A percentile compares a stretch with the other conserved stretches of the same genome.
These are phyloP conservation scores for Hydrocynus forskahlii DNA, from an alignment of 2,797 vertebrate genomes.

Conservation along the genomic window DNA sequence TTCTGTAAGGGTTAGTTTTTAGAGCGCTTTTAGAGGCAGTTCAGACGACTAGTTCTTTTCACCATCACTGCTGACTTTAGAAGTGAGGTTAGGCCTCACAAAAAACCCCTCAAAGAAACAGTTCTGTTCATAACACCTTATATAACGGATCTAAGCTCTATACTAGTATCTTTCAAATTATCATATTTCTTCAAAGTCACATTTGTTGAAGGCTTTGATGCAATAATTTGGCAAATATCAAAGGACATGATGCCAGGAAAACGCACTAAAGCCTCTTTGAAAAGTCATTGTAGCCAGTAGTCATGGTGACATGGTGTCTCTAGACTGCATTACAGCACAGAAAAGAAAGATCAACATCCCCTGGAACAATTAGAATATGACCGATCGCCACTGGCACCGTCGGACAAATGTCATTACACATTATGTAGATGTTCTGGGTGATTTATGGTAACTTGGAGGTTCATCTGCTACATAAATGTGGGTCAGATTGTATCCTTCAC, in stretches of 20 bases:
- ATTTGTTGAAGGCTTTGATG: neutral
- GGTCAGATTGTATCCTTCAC: constrained; percentile 27
- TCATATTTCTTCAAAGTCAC: neutral
- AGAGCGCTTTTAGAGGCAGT: no score
- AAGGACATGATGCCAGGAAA: constrained; percentile 20
- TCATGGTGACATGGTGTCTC: constrained; percentile 7
- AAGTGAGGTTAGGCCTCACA: neutral
- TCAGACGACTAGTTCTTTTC: neutral
- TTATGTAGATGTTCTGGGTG: constrained; percentile 22
- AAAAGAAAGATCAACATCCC: constrained; percentile 11
- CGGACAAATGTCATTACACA: constrained; percentile 1
- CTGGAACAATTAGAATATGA: constrained; percentile 14
- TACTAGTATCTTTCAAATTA: neutral
- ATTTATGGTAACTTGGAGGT: constrained; percentile 25
- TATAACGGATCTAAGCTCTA: neutral
- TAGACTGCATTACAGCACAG: constrained; percentile 16
- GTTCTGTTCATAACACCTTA: neutral
- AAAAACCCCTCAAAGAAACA: neutral
- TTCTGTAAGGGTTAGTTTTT: no score
- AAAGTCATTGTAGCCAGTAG: constrained; percentile 25
- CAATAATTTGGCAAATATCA: neutral
- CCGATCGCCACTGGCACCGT: neutral
- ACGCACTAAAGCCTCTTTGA: constrained; percentile 15
- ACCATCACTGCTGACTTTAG: no score
- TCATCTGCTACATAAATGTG: constrained; percentile 13